Conservation (phyloP, 2,797 vertebrate genomes). For the Aselliscus stoliczkanus region DNA sequence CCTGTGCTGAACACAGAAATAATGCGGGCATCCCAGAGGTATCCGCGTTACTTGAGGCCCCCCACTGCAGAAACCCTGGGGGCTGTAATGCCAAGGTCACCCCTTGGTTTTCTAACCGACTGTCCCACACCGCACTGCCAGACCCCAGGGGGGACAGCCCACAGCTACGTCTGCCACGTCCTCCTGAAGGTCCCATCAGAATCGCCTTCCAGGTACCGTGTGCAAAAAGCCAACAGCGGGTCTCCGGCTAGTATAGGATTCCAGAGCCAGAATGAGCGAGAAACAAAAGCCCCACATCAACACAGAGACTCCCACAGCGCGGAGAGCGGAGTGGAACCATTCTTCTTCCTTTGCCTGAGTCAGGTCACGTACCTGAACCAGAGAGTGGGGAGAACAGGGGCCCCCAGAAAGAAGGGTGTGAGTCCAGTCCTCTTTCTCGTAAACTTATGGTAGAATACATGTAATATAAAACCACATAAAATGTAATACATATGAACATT, state of each 20-base stretch:
- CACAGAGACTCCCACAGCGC: not conserved
- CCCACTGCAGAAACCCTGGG: not conserved
- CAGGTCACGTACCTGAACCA: not conserved
- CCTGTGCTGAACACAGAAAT: not conserved
- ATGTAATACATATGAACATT: not conserved
- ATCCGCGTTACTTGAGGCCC: accelerated
- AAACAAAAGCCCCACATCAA: not conserved
- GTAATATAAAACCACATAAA: not conserved
- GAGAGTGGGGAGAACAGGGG: not conserved
- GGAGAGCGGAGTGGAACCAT: not conserved
- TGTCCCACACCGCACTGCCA: not conserved
- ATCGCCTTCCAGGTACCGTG: not conserved
- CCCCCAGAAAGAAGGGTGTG: not conserved
- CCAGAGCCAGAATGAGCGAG: not conserved
- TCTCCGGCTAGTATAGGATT: not conserved
- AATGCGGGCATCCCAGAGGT: not conserved
- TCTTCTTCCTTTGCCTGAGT: not conserved
- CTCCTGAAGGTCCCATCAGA: not conserved
- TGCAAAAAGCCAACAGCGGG: not conserved
- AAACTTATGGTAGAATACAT: not conserved
- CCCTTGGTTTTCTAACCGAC: not conserved
- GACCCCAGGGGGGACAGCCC: not conserved
- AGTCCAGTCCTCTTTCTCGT: not conserved
- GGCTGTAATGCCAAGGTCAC: not conserved
- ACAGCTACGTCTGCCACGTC: accelerated